A percentile compares a stretch with the other conserved stretches of the same genome.
Conservation (phyloP, 2,888 invertebrate genomes). For the Boloria euphrosyne region DNA sequence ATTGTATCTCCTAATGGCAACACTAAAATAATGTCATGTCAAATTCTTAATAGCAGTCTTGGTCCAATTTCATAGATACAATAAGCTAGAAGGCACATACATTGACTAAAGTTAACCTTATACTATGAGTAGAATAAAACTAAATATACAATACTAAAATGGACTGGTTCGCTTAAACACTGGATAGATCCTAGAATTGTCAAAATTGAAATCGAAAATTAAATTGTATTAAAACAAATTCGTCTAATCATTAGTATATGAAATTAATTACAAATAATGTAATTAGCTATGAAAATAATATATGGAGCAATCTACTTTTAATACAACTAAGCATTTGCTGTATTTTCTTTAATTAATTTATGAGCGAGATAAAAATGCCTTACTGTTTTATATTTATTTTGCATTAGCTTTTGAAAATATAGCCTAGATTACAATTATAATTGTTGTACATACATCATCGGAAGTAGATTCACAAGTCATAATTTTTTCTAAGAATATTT, state of each 20-base stretch:
- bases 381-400: too few species aligned
- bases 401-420: too few species aligned
- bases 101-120: conserved; percentile 12
- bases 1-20: conserved; percentile 2
- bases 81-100: conserved; percentile 22
- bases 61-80: conserved; percentile 10
- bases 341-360: too few species aligned
- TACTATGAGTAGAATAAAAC: background rate
- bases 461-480: too few species aligned
- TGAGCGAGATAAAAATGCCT: too few species aligned
- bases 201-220: background rate
- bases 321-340: too few species aligned
- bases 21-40: background rate
- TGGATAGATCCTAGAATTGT: background rate
- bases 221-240: background rate
- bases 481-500: too few species aligned
- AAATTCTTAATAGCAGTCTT: conserved; percentile 15
- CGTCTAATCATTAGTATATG: background rate
- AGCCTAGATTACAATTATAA: too few species aligned
- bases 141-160: conserved; percentile 8
- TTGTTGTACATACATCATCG: too few species aligned
- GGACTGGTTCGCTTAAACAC: conserved; percentile 20
- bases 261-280: background rate
- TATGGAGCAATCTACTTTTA: too few species aligned
- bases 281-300: too few species aligned